These are phyloP conservation scores for Phaenicophaeus curvirostris DNA, from an alignment of 2,797 vertebrate genomes.

Conservation along the genomic window DNA sequence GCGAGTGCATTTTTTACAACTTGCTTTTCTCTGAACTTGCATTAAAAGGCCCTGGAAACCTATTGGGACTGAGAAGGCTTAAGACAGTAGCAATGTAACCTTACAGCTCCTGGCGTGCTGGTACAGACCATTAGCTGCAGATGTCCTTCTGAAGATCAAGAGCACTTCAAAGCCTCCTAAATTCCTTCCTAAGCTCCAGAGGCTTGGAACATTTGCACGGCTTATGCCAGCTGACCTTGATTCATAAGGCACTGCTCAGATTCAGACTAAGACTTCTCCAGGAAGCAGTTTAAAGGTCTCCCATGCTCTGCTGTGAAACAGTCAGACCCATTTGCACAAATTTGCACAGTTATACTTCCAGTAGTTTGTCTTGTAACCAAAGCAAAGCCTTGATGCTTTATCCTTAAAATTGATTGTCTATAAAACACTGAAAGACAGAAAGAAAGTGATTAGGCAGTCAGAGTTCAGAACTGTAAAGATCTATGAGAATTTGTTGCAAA, in stretches of 20 bases:
- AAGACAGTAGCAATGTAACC: constrained; percentile 1
- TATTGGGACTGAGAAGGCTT: constrained; percentile 1
- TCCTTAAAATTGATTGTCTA: neutral
- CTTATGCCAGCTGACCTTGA: constrained; percentile 22
- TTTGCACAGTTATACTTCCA: neutral
- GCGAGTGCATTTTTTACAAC: constrained; percentile 13
- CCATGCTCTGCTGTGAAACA: neutral
- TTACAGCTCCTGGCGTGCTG: neutral
- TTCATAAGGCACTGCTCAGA: constrained; percentile 18
- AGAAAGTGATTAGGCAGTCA: neutral
- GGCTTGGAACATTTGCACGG: constrained; percentile 44
- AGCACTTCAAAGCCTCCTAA: constrained; percentile 56
- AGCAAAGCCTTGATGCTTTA: neutral
- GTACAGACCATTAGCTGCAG: constrained; percentile 50
- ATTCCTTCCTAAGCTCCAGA: constrained; percentile 55
- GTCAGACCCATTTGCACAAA: neutral
- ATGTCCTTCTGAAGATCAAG: constrained; percentile 63
- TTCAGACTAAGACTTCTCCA: neutral
- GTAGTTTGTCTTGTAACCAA: neutral
- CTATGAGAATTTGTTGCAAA: neutral
- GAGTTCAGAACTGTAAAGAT: neutral
- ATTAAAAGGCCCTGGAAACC: constrained; percentile 17
- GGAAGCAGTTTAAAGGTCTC: neutral
- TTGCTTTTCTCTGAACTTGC: constrained; percentile 22
- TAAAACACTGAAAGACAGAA: neutral